These are phyloP conservation scores for Araneus ventricosus DNA, from an alignment of 1,140 invertebrate genomes.

Conservation along the genomic window DNA sequence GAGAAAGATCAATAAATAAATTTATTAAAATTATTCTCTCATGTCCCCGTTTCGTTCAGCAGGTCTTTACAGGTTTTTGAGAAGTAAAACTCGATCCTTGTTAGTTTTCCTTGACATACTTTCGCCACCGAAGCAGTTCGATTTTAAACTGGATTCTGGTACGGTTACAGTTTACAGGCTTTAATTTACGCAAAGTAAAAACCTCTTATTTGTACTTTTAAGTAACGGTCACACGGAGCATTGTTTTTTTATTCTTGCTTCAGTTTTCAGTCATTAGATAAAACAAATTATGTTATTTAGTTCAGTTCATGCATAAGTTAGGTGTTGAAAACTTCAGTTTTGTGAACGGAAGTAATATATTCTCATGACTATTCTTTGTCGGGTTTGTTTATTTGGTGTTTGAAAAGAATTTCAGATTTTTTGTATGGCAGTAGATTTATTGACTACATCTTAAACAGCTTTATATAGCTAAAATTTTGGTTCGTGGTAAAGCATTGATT, in stretches of 20 bases:
- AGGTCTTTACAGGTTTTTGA: constrained; percentile 60
- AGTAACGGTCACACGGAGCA: not conserved
- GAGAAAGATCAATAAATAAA: constrained; percentile 32
- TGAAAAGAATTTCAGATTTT: no score
- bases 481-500: no score
- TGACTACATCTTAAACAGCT: no score
- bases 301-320: not conserved
- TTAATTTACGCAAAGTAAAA: constrained; percentile 9
- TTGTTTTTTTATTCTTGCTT: not conserved
- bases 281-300: not conserved
- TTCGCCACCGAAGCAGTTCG: not conserved
- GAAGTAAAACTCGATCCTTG: constrained; percentile 66
- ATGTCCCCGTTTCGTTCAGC: constrained; percentile 39
- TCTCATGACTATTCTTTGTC: not conserved
- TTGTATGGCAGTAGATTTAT: no score
- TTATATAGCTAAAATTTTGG: no score
- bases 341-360: not conserved
- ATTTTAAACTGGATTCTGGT: constrained; percentile 26
- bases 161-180: not conserved
- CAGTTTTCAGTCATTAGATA: not conserved
- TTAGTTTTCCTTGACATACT: constrained; percentile 70
- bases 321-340: not conserved
- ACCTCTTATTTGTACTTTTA: constrained; percentile 10
- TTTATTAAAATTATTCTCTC: constrained; percentile 11
- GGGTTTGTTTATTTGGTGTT: no score